Evolutionary conservation across 1,140 invertebrate genomes (phyloP), one percentile per base, ranked within the genome.

Genomic region (Agrilus planipennis): DNA sequence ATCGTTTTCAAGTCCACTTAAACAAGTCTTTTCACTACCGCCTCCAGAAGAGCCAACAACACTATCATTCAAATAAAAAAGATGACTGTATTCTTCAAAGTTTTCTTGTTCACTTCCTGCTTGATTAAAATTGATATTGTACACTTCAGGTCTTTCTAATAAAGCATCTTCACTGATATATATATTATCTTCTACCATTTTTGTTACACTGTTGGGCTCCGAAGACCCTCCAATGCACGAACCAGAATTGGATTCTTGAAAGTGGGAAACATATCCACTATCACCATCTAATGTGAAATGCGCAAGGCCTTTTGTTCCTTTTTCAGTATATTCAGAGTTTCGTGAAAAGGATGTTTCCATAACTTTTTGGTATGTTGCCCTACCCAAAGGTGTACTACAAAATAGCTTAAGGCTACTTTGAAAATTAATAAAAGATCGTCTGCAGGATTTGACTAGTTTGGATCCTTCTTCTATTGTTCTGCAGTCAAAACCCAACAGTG

Each of bases 281-380:
- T 58, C 57, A 36, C 55, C 49, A 46, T 58, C 57, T 47, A 57
- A n/a, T n/a, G n/a, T n/a, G n/a, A n/a, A n/a, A n/a, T n/a, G n/a
- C n/a, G n/a, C n/a, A n/a, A n/a, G 17, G 16, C 36, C 16, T 14
- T 27, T 9, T 27, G 23, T 27, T 27, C 7, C 23, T 27, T 27
- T 27, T n/a, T n/a, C n/a, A n/a, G n/a, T n/a, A n/a, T n/a, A n/a
- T n/a, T n/a, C n/a, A n/a, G n/a, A n/a, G n/a, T n/a, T n/a, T n/a
- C n/a, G n/a, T n/a, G n/a, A n/a, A n/a, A n/a, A n/a, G n/a, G n/a
- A n/a, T n/a, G n/a, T n/a, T n/a, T n/a, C n/a, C n/a, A n/a, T n/a
- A n/a, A n/a, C n/a, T n/a, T n/a, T n/a, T n/a, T n/a, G n/a, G n/a
- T n/a, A n/a, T n/a, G n/a, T n/a, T n/a, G n/a, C n/a, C n/a, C n/a